Base-by-base conservation (phyloP, 2,113 vertebrate species). In the Silurus asotus region DNA sequence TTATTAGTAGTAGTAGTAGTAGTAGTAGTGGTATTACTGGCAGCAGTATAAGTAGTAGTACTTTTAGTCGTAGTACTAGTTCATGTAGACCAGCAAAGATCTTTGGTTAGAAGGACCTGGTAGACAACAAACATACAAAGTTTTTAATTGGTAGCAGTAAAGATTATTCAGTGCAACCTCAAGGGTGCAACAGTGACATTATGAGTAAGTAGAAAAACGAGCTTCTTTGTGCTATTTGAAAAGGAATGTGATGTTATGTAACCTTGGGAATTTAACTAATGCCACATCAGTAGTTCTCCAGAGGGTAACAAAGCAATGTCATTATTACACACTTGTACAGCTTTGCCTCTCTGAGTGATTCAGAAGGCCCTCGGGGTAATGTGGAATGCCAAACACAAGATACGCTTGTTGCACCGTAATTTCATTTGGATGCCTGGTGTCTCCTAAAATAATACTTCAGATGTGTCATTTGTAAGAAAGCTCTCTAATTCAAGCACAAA, bases 251-350 rank as follows among this genome's bases (percentile, higher is more conserved):
- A 69, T 10, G n/a, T 78, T 69, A 85, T 4, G 62, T 58, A 85
- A 79, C 58, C 85, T 56, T 25, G 70, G 45, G 65, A 53, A 81
- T 81, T 86, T n/a, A 61, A 62, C 67, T 49, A 81, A 81, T 53
- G 56, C 78, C 56, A 62, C 84, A 72, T 81, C 65, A 62, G 67
- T 55, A 51, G 65, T 37, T 87, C n/a, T 67, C 59, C 75, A 17
- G 45, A 45, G 69, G 49, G 55, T 17, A 78, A 85, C 75, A 72
- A 20, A 28, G 51, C 28, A 23, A 70, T 81, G 37, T 74, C 56
- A 59, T 81, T 81, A 86, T 81, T 86, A 59, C 81, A 61, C 62
- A 45, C 75, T 65, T 11, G 25, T 28, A 74, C 78, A 61, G 85
- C 77, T 59, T 67, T 5, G 23, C 9, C 81, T 80, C 59, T 58